Conservation (phyloP, 1,140 invertebrate species). For the Idris sp. region DNA sequence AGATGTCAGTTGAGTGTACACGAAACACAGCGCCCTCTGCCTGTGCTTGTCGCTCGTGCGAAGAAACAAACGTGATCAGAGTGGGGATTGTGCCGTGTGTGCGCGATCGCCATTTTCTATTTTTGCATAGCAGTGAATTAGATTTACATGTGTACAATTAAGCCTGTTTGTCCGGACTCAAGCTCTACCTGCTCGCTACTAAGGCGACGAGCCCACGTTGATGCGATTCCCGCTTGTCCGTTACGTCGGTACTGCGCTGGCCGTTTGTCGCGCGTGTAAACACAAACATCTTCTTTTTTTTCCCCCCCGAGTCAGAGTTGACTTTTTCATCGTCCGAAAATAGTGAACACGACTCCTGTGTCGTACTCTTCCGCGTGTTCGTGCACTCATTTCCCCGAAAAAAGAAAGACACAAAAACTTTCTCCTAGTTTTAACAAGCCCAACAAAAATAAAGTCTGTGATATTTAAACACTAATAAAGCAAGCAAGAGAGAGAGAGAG, state of each 20-base stretch:
- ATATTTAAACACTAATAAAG: too few species aligned
- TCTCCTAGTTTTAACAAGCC: slow-evolving; percentile 24
- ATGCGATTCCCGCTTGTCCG: slow-evolving; percentile 48
- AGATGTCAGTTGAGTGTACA: too few species aligned
- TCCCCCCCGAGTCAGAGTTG: slow-evolving; percentile 3
- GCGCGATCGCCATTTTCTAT: slow-evolving; percentile 79
- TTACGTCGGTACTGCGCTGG: slow-evolving; percentile 20
- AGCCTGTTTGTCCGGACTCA: slow-evolving; percentile 67
- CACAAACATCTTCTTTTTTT: too few species aligned
- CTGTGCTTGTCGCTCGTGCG: too few species aligned
- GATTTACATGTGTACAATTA: slow-evolving; percentile 72
- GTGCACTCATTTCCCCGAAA: neutral
- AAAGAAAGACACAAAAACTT: too few species aligned
- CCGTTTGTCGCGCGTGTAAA: slow-evolving; percentile 33
- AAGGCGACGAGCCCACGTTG: slow-evolving; percentile 60
- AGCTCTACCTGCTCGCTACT: slow-evolving; percentile 57
- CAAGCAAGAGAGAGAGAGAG: neutral
- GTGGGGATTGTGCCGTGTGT: slow-evolving; percentile 68
- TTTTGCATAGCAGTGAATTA: slow-evolving; percentile 76
- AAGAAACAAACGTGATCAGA: slow-evolving; percentile 45
- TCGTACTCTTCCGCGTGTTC: slow-evolving; percentile 21
- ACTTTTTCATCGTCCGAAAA: slow-evolving; percentile 27
- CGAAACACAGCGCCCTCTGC: too few species aligned
- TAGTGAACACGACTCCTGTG: slow-evolving; percentile 13
- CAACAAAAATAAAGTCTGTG: too few species aligned